These are phyloP conservation scores for Ahaetulla prasina DNA, from an alignment of 2,113 vertebrate species.

Conservation along the genomic window DNA sequence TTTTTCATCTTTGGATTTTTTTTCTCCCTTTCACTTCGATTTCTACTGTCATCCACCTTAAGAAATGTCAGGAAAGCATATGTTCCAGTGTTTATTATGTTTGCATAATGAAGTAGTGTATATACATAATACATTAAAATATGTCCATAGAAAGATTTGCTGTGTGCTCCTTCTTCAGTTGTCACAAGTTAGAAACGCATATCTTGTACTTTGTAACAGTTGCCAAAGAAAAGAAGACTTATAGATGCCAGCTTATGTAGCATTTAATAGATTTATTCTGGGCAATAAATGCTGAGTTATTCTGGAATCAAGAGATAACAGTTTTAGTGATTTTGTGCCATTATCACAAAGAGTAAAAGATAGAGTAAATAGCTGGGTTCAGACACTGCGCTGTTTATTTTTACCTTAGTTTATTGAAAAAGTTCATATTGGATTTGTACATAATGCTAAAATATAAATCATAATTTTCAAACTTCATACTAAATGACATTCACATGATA, in stretches of 20 bases:
- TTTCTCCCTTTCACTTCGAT: constrained; percentile 38
- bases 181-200: constrained; percentile 47
- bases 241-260: constrained; percentile 1
- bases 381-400: not conserved
- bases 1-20: constrained; percentile 37
- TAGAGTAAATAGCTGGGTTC: not conserved
- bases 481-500: not conserved
- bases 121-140: constrained; percentile 80
- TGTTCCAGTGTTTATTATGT: constrained; percentile 72
- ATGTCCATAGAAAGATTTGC: constrained; percentile 52
- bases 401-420: not conserved
- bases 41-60: constrained; percentile 64
- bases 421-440: not conserved
- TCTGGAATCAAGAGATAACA: not conserved
- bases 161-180: constrained; percentile 46
- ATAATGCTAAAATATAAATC: not conserved
- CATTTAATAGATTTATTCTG: not conserved
- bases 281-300: not conserved
- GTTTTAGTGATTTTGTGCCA: not conserved
- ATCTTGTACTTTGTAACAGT: constrained; percentile 33
- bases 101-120: constrained; percentile 80
- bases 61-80: constrained; percentile 70
- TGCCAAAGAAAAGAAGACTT: not conserved
- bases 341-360: not conserved
- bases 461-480: not conserved